phyloP scores from a whole-genome alignment of 2,888 invertebrate species.

The Spilosoma lubricipeda region DNA sequence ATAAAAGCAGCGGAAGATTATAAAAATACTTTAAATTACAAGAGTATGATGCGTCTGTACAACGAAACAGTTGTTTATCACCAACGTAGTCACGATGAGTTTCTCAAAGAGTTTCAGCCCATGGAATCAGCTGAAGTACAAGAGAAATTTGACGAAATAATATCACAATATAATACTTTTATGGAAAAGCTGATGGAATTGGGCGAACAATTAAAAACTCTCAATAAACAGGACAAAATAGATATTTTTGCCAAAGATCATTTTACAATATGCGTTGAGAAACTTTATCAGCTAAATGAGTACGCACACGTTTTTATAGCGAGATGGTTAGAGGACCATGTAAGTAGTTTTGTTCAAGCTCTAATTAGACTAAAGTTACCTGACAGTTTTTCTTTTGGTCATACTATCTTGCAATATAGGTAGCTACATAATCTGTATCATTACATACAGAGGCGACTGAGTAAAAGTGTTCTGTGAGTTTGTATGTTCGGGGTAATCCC shows the following conservation, averaged over 20 bases:
- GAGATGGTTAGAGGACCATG: slow-evolving; percentile 57
- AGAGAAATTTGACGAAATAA: slow-evolving; percentile 56
- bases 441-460: no score
- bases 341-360: slow-evolving; percentile 47
- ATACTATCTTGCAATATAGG: no score
- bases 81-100: slow-evolving; percentile 55
- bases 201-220: slow-evolving; percentile 42
- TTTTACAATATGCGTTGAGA: slow-evolving; percentile 55
- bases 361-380: neutral
- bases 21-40: slow-evolving; percentile 38
- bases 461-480: no score
- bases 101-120: slow-evolving; percentile 60
- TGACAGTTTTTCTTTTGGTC: neutral
- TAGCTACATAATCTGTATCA: no score
- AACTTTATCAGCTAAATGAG: slow-evolving; percentile 58
- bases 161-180: slow-evolving; percentile 45
- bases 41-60: slow-evolving; percentile 55
- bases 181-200: slow-evolving; percentile 52
- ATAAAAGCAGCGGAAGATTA: slow-evolving; percentile 58
- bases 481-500: no score
- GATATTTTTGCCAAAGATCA: slow-evolving; percentile 58
- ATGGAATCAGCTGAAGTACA: slow-evolving; percentile 53
- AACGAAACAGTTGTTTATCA: slow-evolving; percentile 59
- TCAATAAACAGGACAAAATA: slow-evolving; percentile 55
- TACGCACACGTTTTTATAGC: slow-evolving; percentile 63